phyloP scores from a whole-genome alignment of 2,888 invertebrate species.

The Bursaphelenchus okinawaensis region DNA sequence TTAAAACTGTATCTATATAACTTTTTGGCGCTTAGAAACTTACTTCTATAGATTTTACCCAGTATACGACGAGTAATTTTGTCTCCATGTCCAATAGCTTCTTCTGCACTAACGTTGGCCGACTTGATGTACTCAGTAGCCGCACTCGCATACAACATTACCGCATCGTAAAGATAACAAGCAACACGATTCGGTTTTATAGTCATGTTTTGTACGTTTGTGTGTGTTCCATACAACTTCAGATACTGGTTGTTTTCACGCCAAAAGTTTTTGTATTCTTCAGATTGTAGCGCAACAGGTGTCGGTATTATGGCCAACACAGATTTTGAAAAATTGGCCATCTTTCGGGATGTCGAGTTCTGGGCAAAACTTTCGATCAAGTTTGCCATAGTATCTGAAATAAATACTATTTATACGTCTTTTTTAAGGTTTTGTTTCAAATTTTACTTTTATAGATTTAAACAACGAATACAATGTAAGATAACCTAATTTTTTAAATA shows the following conservation, averaged over 20 bases:
- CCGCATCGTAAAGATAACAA: slow-evolving; percentile 79
- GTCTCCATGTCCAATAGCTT: slow-evolving; percentile 68
- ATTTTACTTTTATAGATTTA: no score
- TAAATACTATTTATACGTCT: not conserved
- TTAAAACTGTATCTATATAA: not conserved
- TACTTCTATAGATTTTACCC: slow-evolving; percentile 65
- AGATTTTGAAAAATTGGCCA: slow-evolving; percentile 67
- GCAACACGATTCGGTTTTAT: slow-evolving; percentile 66
- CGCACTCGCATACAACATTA: slow-evolving; percentile 78
- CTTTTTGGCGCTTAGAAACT: slow-evolving; percentile 27
- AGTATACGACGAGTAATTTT: slow-evolving; percentile 73
- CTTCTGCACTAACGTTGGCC: slow-evolving; percentile 48
- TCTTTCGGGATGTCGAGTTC: slow-evolving; percentile 44
- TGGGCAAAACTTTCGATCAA: slow-evolving; percentile 7
- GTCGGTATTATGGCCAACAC: slow-evolving; percentile 82
- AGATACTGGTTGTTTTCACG: slow-evolving; percentile 65
- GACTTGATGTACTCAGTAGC: slow-evolving; percentile 70
- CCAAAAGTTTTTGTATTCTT: slow-evolving; percentile 70
- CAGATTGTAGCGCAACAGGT: slow-evolving; percentile 67
- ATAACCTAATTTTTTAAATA: not conserved
- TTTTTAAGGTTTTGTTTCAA: no score
- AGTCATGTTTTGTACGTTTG: slow-evolving; percentile 7
- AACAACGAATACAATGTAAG: not conserved
- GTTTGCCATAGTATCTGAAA: slow-evolving; percentile 43
- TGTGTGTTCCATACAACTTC: slow-evolving; percentile 36